Base-by-base conservation (phyloP, 2,888 invertebrate species). In the Nasonia oneida region DNA sequence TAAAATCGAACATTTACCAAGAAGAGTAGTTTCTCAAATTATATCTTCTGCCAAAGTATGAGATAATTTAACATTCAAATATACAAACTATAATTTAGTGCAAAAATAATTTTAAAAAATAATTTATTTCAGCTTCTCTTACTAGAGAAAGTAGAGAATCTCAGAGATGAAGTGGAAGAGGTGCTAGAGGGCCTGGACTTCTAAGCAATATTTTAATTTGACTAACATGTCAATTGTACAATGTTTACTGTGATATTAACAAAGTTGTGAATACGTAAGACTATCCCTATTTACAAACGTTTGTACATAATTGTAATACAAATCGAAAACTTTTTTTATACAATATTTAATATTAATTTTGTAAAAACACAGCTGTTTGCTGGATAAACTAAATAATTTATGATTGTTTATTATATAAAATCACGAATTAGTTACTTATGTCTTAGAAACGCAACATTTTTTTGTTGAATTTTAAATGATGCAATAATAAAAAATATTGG, bases 21-120 rank as follows among this genome's bases (percentile, higher is more conserved):
- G 94, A n/a, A 95, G 95, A 90, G 95, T 96, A 15, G 98, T 98
- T 3, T 95, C 94, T 77, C 97, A 97, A 93, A 96, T 99, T 81
- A 95, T 98, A 87, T 96, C 97, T 83, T 96, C 98, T 47, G 98
- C 99, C 0, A 97, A 98, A 95, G 97, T 97, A 93, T 92, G 90
- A 81, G 57, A 74, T 70, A 6, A 61, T 74, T 23, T 6, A 80
- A 67, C n/a, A 86, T 81, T 82, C 76, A 84, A 87, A 85, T 47
- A 61, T 74, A 73, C 82, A 79, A 73, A 71, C 61, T 83, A 76
- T 87, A 50, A 39, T 37, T 23, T 79, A 83, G 53, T 74, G 47
- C 18, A 3, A 53, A 23, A 77, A 64, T 64, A n/a, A 67, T 71
- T 14, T 23, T 78, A 87, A 80, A 47, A 88, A 84, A 80, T 80